Evolutionary conservation across 2,113 vertebrate species (phyloP), one percentile per base, ranked within the genome.

Genomic region (Poeciliopsis occidentalis): DNA sequence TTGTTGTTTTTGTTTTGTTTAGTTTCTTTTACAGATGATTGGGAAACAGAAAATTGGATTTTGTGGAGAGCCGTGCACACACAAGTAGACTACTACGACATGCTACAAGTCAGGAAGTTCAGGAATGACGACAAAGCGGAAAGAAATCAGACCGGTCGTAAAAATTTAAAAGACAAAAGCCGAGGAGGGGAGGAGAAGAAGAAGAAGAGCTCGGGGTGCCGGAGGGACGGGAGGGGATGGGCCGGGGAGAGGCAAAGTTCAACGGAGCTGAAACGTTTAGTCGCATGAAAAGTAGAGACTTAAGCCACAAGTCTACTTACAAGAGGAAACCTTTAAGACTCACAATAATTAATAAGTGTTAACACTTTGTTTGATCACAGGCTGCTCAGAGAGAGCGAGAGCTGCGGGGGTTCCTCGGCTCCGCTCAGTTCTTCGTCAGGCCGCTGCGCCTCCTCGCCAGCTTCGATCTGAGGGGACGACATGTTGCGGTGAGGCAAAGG

Each of bases 301-400:
- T 93, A 96, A 97, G 95, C 96, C 96, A 98, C 96, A 95, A 94
- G 93, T 94, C 95, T 95, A 97, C 96, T 94, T 91, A 98, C 94
- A 94, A 95, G 95, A 96, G 95, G 95, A 94, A 96, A 96, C 94
- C 26, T 41, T 95, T 95, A 97, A 96, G 95, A 97, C 95, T 95
- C 97, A 99, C 97, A 94, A 95, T 94, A 94, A 95, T 95, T 93
- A 94, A 95, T 93, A 95, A 95, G 93, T 95, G 93, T 94, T 95
- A 95, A 96, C 96, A 94, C 95, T 95, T 92, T 62, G 92, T 93
- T 88, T 91, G 88, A 78, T 93, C 86, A 88, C 91, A 94, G 92
- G 95, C 82, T 88, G 89, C 90, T 79, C 84, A 88, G 90, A 93
- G 69, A 90, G 76, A 90, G 85, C 66, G 68, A 71, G 82, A 82